phyloP scores from a whole-genome alignment of 2,113 vertebrate species.

The Toxotes jaculatrix region DNA sequence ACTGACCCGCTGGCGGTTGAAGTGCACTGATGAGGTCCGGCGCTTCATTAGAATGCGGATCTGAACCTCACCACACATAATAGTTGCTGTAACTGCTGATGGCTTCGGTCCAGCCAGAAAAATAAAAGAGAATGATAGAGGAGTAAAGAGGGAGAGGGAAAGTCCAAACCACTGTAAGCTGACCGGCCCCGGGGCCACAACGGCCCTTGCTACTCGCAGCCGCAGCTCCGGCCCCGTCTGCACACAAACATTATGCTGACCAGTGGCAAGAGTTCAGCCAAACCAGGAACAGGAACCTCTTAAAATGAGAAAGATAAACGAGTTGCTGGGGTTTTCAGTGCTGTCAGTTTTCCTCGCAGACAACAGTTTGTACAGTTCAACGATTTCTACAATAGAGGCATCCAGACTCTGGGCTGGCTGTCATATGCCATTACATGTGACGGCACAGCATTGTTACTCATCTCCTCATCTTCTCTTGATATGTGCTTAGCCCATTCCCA shows the following conservation, averaged over 20 bases:
- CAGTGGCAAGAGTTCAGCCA: slow-evolving; percentile 73
- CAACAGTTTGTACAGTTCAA: slow-evolving; percentile 51
- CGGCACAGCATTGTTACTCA: slow-evolving; percentile 66
- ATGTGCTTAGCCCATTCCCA: slow-evolving; percentile 65
- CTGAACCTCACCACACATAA: slow-evolving; percentile 57
- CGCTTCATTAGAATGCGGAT: slow-evolving; percentile 74
- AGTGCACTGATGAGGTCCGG: slow-evolving; percentile 63
- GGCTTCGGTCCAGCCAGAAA: slow-evolving; percentile 67
- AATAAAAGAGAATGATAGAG: slow-evolving; percentile 50
- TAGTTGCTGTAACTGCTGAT: slow-evolving; percentile 71
- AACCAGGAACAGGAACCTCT: slow-evolving; percentile 55
- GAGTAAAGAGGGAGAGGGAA: slow-evolving; percentile 54
- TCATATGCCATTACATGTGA: slow-evolving; percentile 74
- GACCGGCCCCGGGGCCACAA: slow-evolving; percentile 43
- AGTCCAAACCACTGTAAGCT: slow-evolving; percentile 75
- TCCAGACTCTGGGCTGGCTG: slow-evolving; percentile 62
- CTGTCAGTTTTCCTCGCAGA: slow-evolving; percentile 37
- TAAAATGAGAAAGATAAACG: slow-evolving; percentile 56
- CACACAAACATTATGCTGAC: slow-evolving; percentile 71
- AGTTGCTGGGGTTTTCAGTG: slow-evolving; percentile 38
- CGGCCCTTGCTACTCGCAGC: slow-evolving; percentile 27
- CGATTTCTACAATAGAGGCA: slow-evolving; percentile 57
- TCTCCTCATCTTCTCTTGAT: slow-evolving; percentile 62
- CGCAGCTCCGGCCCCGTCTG: slow-evolving; percentile 17
- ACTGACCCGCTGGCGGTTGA: slow-evolving; percentile 49